A percentile compares a stretch with the other conserved stretches of the same genome.
Evolutionary conservation across 92 coral and sea anemone genomes (phyloP).

Genomic region (Umimayanthus chanpuru): DNA sequence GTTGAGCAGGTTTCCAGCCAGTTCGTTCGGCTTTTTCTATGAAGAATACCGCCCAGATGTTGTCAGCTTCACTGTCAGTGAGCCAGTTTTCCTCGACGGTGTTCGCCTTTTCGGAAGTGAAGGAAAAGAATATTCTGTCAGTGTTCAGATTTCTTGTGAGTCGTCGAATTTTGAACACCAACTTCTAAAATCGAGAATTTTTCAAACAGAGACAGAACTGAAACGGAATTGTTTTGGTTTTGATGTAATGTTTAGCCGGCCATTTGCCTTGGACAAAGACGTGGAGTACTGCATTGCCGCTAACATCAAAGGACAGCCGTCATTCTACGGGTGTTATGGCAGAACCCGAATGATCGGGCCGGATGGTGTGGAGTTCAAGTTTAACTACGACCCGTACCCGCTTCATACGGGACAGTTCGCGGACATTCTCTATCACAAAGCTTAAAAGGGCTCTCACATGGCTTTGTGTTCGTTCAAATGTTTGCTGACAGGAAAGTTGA

Average conservation of each 20-base stretch:
- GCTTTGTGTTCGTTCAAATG: too few relatives aligned
- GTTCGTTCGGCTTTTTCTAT: conserved; percentile 69
- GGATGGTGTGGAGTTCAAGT: conserved; percentile 66
- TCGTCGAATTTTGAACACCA: conserved; percentile 11
- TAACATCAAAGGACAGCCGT: conserved; percentile 76
- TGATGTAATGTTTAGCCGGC: conserved; percentile 72
- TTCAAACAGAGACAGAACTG: conserved; percentile 51
- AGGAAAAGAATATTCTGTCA: conserved; percentile 64
- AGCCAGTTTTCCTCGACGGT: conserved; percentile 65
- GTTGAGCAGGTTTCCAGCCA: conserved; percentile 41
- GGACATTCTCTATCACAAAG: conserved; percentile 64
- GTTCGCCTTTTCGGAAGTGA: conserved; percentile 80
- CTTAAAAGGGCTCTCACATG: not conserved
- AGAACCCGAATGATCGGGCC: conserved; percentile 56
- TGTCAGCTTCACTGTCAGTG: conserved; percentile 65
- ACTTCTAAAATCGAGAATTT: conserved; percentile 8
- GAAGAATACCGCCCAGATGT: conserved; percentile 79
- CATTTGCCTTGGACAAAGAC: conserved; percentile 64
- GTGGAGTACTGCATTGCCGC: conserved; percentile 72
- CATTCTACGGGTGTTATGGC: conserved; percentile 82
- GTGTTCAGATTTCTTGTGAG: not conserved
- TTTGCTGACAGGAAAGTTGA: not conserved
- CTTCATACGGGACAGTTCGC: conserved; percentile 81
- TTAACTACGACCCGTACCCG: conserved; percentile 64
- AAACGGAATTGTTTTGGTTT: conserved; percentile 68